These are phyloP conservation scores for Cylloceria caligata DNA, from an alignment of 2,888 invertebrate genomes.

Conservation along the genomic window DNA sequence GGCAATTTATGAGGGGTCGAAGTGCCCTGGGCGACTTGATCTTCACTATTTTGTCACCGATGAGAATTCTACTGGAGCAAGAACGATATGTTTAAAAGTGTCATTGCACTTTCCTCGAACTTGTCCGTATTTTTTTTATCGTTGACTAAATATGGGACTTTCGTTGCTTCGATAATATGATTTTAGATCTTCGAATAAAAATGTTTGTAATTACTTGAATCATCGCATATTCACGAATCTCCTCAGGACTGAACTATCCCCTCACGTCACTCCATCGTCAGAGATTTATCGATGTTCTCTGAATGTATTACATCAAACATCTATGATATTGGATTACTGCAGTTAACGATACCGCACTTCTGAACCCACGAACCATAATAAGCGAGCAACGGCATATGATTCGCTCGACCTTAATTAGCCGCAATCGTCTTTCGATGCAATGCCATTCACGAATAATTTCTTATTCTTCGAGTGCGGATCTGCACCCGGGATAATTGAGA, in stretches of 20 bases:
- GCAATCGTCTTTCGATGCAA: conserved; percentile 50
- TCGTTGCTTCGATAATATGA: conserved; percentile 15
- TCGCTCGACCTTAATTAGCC: conserved; percentile 66
- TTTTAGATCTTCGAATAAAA: conserved; percentile 20
- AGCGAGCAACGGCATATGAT: conserved; percentile 49
- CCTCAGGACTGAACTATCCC: conserved; percentile 10
- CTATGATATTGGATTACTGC: neutral
- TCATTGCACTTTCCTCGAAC: conserved; percentile 49
- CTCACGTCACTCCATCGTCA: conserved; percentile 17
- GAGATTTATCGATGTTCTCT: neutral
- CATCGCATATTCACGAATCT: conserved; percentile 31
- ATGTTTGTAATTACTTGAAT: no score
- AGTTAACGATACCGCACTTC: conserved; percentile 23
- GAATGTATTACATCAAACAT: conserved; percentile 27
- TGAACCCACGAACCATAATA: conserved; percentile 37
- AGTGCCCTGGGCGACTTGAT: conserved; percentile 48
- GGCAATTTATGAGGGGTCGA: conserved; percentile 79
- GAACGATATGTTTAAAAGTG: conserved; percentile 56
- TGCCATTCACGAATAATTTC: conserved; percentile 68
- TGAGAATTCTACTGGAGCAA: neutral
- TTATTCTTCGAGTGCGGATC: conserved; percentile 52
- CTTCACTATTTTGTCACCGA: conserved; percentile 26
- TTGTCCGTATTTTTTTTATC: conserved; percentile 47
- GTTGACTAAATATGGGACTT: conserved; percentile 37
- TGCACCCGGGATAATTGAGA: conserved; percentile 58